A percentile compares a stretch with the other conserved stretches of the same genome.
These are phyloP conservation scores for Albula goreensis DNA, from an alignment of 2,113 vertebrate species.

Conservation along the genomic window DNA sequence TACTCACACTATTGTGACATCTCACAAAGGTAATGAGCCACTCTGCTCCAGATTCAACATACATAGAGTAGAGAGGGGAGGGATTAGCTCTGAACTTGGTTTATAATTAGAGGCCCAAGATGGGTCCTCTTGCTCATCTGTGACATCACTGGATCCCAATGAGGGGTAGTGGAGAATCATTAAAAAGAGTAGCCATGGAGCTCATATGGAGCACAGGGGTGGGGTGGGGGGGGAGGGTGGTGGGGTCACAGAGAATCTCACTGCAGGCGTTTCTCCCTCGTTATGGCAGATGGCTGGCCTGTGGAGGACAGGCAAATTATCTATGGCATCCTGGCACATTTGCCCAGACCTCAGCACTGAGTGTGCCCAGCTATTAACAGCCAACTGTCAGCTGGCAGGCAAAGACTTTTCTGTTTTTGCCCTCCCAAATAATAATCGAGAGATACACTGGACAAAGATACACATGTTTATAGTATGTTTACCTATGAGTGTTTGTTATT, in stretches of 20 bases:
- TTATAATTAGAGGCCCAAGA: not conserved
- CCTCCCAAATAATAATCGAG: not conserved
- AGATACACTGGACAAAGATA: not conserved
- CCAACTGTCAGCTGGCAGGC: slow-evolving; percentile 7
- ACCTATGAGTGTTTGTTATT: not conserved
- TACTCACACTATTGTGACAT: not conserved
- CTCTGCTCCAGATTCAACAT: not conserved
- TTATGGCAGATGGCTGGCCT: slow-evolving; percentile 3
- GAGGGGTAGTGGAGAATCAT: not conserved
- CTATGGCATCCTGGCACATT: not conserved
- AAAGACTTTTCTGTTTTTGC: not conserved
- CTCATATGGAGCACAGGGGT: not conserved
- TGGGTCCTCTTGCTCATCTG: not conserved
- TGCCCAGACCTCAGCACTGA: not conserved
- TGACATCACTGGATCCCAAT: not conserved
- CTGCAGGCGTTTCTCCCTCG: not conserved
- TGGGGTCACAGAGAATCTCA: not conserved
- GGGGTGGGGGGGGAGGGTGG: not conserved
- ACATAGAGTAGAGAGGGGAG: not conserved
- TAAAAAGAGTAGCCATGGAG: not conserved
- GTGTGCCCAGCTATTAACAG: not conserved
- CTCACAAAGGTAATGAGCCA: not conserved
- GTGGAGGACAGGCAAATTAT: not conserved
- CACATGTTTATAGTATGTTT: not conserved
- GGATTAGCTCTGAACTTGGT: not conserved